Evolutionary conservation across 2,113 vertebrate genomes (phyloP), one percentile per base, ranked within the genome.

Genomic region (Passerina amoena): DNA sequence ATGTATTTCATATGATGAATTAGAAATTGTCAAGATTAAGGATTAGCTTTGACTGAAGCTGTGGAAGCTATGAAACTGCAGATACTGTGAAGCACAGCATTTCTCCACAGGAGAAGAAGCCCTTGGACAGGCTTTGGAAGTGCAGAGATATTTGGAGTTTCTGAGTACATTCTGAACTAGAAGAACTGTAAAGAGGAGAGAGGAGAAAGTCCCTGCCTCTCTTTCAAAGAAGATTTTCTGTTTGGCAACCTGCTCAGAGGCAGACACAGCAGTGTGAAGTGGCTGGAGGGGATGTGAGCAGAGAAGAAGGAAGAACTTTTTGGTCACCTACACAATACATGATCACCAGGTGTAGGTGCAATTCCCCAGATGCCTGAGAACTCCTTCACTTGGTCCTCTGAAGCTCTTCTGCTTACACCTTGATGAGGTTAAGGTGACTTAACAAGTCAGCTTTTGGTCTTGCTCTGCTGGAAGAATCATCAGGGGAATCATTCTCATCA

Each of bases 1-100:
- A 89, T 66, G 48, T 31, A 89, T 96, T 92, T 89, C 69, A 87
- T 82, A 45, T 14, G 17, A 73, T 89, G 35, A 92, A 86, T 84
- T 66, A 66, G 27, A 51, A 89, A 68, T 65, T 22, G 18, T 1
- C 6, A 82, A 82, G 24, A 77, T 45, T 61, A 51, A 61, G 37
- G 81, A 85, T 85, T 68, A 48, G 14, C 25, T 54, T 82, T 87
- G 65, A 64, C n/a, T 82, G 40, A 48, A 88, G 45, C n/a, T 44
- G 5, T 2, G 1, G 50, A 54, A 54, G 19, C 19, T 54, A 21
- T 54, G 64, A 51, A 60, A 37, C 10, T 68, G n/a, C 44, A 79
- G 30, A 22, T 33, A 24, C 10, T 47, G 51, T 61, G 37, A 72
- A 72, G 30, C 24, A 68, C 24, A 87, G 24, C 6, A n/a, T 37